Evolutionary conservation across 2,888 invertebrate genomes (phyloP), one percentile per base, ranked within the genome.

Genomic region (Drosophila dives): DNA sequence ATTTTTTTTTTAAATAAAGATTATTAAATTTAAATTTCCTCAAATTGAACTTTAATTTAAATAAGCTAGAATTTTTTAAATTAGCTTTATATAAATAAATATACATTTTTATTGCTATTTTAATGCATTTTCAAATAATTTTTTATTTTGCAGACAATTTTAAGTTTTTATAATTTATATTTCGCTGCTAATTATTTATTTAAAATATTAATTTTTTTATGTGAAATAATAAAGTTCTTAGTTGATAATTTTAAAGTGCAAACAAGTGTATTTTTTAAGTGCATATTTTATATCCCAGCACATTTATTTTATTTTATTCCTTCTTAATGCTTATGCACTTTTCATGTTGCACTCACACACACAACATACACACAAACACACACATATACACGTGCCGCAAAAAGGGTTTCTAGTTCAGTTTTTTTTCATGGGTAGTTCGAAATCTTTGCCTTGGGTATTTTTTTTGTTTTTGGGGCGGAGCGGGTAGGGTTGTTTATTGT

Each of bases 401-500:
- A 83, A 86, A 75, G 82, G 85, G 87, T 69, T 84, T 82, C 61
- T 48, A 36, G 29, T 78, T 69, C 56, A 49, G 61, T 64, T 55
- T 64, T 54, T 53, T 67, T 34, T 12, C 20, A 73, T 76, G 62
- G 42, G 53, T 75, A 56, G 62, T 63, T 68, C 49, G 0, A 54
- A 54, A 53, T 68, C 40, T 71, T 72, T 59, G 73, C 55, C 49
- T 48, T 40, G 58, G 38, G 32, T 55, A 36, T 67, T 67, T 48
- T 51, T 45, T 15, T 26, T 40, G 10, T 40, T 2, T 11, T 45
- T 36, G 74, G 77, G 63, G 73, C 69, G 63, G 49, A 42, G 58
- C 64, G 81, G 85, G 69, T 42, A 79, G 86, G 78, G 83, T 78
- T 76, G 72, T 81, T 83, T 83, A 70, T 83, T 75, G 66, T 72